These are phyloP conservation scores for Mus minutoides DNA, from an alignment of 2,797 vertebrate species.

Conservation along the genomic window DNA sequence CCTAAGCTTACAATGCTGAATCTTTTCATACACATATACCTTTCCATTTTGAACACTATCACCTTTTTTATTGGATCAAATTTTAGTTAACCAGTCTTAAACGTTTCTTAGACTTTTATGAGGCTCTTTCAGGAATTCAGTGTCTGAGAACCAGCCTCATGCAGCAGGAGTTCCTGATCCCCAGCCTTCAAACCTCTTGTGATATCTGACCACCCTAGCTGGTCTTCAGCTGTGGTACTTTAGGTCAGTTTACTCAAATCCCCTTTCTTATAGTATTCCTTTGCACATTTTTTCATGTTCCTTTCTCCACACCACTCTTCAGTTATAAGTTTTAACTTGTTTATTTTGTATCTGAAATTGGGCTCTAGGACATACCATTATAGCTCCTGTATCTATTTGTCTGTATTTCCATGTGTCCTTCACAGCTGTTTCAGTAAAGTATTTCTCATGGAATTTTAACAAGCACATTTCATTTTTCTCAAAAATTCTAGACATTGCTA, in stretches of 20 bases:
- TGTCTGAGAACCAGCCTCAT: background rate
- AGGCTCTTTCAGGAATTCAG: background rate
- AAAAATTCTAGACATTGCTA: background rate
- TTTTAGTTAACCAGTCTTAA: no score
- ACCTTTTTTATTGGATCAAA: background rate
- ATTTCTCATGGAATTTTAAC: background rate
- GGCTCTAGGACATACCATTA: no score
- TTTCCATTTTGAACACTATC: background rate
- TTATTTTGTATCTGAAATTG: background rate
- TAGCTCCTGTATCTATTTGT: background rate
- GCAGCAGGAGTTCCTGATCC: background rate
- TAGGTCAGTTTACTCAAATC: background rate
- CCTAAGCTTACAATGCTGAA: background rate
- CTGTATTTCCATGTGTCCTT: background rate
- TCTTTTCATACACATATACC: background rate
- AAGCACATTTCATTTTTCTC: background rate
- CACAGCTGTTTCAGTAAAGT: background rate
- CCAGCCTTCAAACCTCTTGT: rapidly evolving
- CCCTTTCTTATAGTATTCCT: background rate
- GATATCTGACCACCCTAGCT: background rate
- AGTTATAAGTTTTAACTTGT: background rate
- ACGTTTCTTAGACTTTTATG: background rate
- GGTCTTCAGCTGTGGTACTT: background rate
- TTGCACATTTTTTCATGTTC: background rate
- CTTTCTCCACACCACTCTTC: background rate